A percentile compares a stretch with the other conserved stretches of the same genome.
phyloP scores from a whole-genome alignment of 2,888 invertebrate genomes.

The Geophilus truncorum region DNA sequence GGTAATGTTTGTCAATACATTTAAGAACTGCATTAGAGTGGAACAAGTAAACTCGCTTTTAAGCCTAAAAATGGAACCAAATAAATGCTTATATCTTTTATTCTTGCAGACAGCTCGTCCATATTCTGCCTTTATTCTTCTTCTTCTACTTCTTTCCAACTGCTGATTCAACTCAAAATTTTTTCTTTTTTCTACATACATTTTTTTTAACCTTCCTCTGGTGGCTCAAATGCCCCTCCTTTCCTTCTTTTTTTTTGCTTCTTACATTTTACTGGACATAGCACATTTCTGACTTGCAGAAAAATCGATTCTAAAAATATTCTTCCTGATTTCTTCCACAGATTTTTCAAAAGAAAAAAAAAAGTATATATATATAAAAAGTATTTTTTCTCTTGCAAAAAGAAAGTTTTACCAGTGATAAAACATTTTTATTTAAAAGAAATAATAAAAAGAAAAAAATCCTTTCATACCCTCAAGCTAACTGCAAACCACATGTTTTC shows the following conservation, averaged over 20 bases:
- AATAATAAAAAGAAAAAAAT: neutral
- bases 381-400: neutral
- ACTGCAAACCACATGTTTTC: neutral
- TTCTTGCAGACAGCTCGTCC: conserved; percentile 4
- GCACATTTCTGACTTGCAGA: conserved; percentile 16
- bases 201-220: neutral
- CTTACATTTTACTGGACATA: conserved; percentile 1
- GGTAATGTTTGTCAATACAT: neutral
- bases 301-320: conserved; percentile 10
- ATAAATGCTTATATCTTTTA: neutral
- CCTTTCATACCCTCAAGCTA: neutral
- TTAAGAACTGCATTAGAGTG: neutral
- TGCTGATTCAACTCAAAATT: conserved; percentile 6
- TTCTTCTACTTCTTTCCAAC: neutral
- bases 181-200: neutral
- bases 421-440: neutral
- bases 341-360: neutral
- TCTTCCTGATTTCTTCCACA: neutral
- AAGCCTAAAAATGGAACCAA: neutral
- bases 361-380: neutral
- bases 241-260: too few relatives aligned
- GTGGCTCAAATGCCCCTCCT: neutral
- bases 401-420: neutral
- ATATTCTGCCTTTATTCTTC: neutral
- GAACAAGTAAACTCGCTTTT: neutral